Percentiles rank a stretch among this genome's conserved stretches.
These are phyloP conservation scores for Polyergus mexicanus DNA, from an alignment of 1,140 invertebrate genomes.

Conservation along the genomic window DNA sequence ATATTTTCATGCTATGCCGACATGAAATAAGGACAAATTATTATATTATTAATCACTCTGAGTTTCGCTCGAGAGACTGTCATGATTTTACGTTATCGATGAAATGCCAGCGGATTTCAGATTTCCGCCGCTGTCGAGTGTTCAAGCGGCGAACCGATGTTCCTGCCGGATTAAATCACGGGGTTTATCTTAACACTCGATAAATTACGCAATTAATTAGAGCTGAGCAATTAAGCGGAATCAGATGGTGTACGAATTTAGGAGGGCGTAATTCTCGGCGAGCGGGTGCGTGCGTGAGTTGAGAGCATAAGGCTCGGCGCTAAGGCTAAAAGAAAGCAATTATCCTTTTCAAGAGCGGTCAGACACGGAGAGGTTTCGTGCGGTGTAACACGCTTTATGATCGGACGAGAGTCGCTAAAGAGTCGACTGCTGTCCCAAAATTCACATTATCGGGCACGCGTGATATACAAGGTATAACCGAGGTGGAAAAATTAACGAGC, in stretches of 20 bases:
- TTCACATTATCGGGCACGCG: neutral
- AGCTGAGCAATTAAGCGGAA: constrained; percentile 81
- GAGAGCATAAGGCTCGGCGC: constrained; percentile 75
- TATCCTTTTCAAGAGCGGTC: constrained; percentile 65
- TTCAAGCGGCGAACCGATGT: constrained; percentile 49
- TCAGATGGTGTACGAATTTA: constrained; percentile 83
- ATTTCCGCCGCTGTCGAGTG: constrained; percentile 31
- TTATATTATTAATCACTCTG: constrained; percentile 48
- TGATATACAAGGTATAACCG: neutral
- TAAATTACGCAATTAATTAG: constrained; percentile 85
- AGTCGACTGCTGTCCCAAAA: constrained; percentile 3
- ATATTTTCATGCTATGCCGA: neutral
- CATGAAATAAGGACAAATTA: constrained; percentile 47
- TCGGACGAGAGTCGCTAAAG: constrained; percentile 42
- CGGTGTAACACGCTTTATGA: constrained; percentile 71
- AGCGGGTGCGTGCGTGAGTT: constrained; percentile 77
- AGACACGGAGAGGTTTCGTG: constrained; percentile 51
- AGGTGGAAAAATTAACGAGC: constrained; percentile 67
- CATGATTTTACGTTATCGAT: constrained; percentile 50
- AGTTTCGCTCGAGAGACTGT: neutral
- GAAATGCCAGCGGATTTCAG: constrained; percentile 42
- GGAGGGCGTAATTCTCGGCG: constrained; percentile 76
- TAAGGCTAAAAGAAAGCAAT: constrained; percentile 72
- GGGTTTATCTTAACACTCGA: constrained; percentile 79
- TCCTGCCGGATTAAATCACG: constrained; percentile 79